Percentiles rank a stretch among this genome's conserved stretches.
Evolutionary conservation across 2,113 vertebrate genomes (phyloP).

Genomic region (Prionailurus bengalensis): DNA sequence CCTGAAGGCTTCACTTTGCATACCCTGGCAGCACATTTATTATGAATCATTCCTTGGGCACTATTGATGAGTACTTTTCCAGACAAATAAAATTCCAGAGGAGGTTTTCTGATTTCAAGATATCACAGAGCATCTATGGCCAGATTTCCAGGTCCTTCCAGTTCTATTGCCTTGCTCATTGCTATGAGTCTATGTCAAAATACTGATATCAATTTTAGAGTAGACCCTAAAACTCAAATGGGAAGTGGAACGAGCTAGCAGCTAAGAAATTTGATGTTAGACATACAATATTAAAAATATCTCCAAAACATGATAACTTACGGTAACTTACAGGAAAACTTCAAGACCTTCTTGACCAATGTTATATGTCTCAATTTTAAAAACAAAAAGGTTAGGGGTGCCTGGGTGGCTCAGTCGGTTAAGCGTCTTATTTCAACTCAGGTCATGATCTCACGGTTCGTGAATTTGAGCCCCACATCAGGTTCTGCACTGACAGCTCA

Average conservation of each 20-base stretch:
- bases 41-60: not conserved
- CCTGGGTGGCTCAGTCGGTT: no score
- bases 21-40: not conserved
- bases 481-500: no score
- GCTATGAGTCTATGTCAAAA: not conserved
- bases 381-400: not conserved
- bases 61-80: not conserved
- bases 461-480: no score
- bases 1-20: not conserved
- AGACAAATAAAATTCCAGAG: not conserved
- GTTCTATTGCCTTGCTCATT: not conserved
- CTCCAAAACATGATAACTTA: slow-evolving; percentile 2
- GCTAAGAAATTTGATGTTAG: slow-evolving; percentile 8
- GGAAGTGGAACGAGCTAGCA: not conserved
- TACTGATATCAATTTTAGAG: not conserved
- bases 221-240: not conserved
- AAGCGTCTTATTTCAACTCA: no score
- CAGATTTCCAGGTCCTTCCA: not conserved
- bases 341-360: not conserved
- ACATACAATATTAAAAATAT: not conserved
- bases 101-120: not conserved
- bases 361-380: not conserved
- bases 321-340: not conserved
- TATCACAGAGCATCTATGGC: not conserved
- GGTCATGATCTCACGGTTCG: no score